phyloP scores from a whole-genome alignment of 2,888 invertebrate genomes.

The Caenorhabditis panamensis region DNA sequence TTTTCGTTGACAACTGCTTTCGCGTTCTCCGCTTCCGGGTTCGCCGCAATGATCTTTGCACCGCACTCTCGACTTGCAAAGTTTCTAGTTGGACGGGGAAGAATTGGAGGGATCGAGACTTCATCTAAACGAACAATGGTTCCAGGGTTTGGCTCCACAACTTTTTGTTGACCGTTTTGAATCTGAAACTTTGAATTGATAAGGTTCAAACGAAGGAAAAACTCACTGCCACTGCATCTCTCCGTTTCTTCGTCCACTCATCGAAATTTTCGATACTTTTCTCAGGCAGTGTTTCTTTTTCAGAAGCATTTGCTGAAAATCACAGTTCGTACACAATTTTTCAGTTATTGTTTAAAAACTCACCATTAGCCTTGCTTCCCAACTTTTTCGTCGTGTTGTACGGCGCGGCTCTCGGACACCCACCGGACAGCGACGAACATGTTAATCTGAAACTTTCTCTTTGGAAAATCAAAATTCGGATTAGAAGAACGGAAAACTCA shows the following conservation, averaged over 20 bases:
- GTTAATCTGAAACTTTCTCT: background rate
- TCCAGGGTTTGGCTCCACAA: slow-evolving; percentile 4
- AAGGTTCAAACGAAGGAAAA: too few species aligned
- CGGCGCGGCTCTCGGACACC: slow-evolving; percentile 34
- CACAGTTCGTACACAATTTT: background rate
- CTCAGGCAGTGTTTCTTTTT: slow-evolving; percentile 36
- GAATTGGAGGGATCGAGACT: slow-evolving; percentile 21
- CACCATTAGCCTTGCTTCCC: slow-evolving; percentile 13
- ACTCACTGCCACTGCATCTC: slow-evolving; percentile 48
- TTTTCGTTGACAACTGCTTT: slow-evolving; percentile 87
- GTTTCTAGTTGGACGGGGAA: slow-evolving; percentile 62
- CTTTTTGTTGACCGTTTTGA: slow-evolving; percentile 38
- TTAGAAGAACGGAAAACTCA: slow-evolving; percentile 9
- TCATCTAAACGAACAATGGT: slow-evolving; percentile 30
- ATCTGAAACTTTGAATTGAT: too few species aligned
- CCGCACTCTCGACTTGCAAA: slow-evolving; percentile 95
- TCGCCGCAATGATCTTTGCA: slow-evolving; percentile 94
- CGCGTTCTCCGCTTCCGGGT: slow-evolving; percentile 91
- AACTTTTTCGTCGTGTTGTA: slow-evolving; percentile 46
- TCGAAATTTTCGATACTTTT: slow-evolving; percentile 60
- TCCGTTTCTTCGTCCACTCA: slow-evolving; percentile 64
- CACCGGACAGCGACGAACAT: slow-evolving; percentile 16
- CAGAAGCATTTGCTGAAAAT: slow-evolving; percentile 38
- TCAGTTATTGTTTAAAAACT: background rate
- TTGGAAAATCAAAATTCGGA: background rate